Percentiles rank a stretch among this genome's conserved stretches.
phyloP scores from a whole-genome alignment of 2,888 invertebrate species.

The Drosophila nr. perissopoda region DNA sequence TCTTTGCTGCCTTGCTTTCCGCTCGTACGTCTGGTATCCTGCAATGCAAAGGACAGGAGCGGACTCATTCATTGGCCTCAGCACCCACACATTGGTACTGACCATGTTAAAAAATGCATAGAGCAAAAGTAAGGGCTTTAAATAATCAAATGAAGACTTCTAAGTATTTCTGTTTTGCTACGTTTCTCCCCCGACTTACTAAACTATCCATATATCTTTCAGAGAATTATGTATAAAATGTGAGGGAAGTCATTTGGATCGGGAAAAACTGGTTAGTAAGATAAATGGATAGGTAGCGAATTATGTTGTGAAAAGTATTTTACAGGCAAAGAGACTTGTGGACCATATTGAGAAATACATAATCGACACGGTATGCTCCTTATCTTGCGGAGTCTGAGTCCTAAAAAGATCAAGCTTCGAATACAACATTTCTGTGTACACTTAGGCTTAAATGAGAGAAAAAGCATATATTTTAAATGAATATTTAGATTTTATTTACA shows the following conservation, averaged over 20 bases:
- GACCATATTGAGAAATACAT: neutral
- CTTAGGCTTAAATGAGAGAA: neutral
- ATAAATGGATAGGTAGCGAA: neutral
- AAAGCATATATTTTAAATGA: neutral
- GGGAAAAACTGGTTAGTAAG: neutral
- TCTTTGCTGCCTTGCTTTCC: neutral
- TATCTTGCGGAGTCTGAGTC: neutral
- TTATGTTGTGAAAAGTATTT: neutral
- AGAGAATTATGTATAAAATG: neutral
- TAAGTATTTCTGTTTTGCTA: neutral
- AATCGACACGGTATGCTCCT: neutral
- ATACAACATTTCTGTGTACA: fast-evolving
- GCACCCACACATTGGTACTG: neutral
- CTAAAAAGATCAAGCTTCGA: neutral
- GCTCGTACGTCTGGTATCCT: slow-evolving; percentile 11
- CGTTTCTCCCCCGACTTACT: neutral
- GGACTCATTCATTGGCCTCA: neutral
- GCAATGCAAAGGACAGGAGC: slow-evolving; percentile 17
- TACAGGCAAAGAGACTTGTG: neutral
- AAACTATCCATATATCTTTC: neutral
- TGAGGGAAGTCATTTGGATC: neutral
- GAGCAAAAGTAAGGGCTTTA: neutral
- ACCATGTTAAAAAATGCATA: neutral
- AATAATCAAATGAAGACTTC: neutral
- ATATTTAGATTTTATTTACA: neutral